Conservation (phyloP, 2,797 vertebrate genomes). For the Perdix hodgsoniae region DNA sequence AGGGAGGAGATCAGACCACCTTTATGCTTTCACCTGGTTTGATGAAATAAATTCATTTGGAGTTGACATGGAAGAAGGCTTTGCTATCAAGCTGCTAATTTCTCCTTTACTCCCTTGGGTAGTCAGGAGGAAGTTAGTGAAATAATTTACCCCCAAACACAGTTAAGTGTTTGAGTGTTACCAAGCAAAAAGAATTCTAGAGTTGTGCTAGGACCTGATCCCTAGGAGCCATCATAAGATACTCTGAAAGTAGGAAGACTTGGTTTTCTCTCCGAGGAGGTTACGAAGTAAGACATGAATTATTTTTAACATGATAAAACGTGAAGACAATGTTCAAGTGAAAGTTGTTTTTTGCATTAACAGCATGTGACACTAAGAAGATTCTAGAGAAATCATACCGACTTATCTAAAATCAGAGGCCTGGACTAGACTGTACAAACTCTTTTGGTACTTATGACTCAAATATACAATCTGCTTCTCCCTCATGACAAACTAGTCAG, state of each 20-base stretch:
- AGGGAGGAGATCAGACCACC: not conserved
- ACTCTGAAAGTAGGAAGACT: not conserved
- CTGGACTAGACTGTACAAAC: not conserved
- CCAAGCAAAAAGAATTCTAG: not conserved
- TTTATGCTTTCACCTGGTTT: rapidly evolving
- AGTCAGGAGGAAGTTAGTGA: not conserved
- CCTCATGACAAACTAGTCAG: not conserved
- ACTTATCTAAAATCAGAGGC: not conserved
- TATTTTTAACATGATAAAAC: not conserved
- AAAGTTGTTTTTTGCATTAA: not conserved
- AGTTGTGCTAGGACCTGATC: not conserved
- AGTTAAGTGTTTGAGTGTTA: not conserved
- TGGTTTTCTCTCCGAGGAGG: not conserved
- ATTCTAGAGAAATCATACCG: not conserved
- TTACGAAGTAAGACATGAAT: not conserved
- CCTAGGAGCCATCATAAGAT: not conserved
- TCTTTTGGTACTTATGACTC: not conserved
- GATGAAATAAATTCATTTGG: not conserved
- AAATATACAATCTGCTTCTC: not conserved
- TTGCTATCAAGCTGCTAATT: not conserved
- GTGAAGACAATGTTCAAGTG: not conserved
- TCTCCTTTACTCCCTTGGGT: not conserved
- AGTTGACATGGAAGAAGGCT: not conserved
- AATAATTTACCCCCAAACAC: not conserved
- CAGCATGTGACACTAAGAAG: not conserved